Conservation (phyloP, 2,113 vertebrate species). For the Percopsis transmontana region DNA sequence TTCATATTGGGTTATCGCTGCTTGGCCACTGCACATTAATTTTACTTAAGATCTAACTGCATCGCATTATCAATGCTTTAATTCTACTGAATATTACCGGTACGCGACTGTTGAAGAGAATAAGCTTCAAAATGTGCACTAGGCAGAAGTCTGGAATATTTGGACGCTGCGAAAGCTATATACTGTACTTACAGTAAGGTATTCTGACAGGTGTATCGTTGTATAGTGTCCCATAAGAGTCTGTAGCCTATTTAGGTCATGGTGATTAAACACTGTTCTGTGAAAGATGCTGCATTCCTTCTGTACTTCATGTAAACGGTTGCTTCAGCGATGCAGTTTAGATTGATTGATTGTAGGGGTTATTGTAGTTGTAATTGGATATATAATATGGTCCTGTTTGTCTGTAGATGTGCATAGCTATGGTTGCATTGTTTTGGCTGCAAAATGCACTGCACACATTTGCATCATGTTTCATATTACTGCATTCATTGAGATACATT, state of each 20-base stretch:
- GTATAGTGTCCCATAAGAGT: slow-evolving; percentile 38
- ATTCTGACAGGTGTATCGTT: slow-evolving; percentile 27
- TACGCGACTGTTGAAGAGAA: not conserved
- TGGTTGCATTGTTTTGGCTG: not conserved
- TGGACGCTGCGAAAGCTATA: slow-evolving; percentile 11
- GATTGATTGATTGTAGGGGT: not conserved
- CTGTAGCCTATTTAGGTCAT: slow-evolving; percentile 52
- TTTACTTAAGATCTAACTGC: not conserved
- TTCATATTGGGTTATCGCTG: not conserved
- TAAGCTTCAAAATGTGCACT: slow-evolving; percentile 7
- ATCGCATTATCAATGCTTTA: not conserved
- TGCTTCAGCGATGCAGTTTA: not conserved
- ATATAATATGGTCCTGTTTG: not conserved
- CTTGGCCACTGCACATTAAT: not conserved
- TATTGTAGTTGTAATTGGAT: not conserved
- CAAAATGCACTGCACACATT: not conserved
- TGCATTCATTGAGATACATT: not conserved
- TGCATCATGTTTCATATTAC: not conserved
- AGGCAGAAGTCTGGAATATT: not conserved
- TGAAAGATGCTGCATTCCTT: slow-evolving; percentile 18
- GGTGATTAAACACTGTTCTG: slow-evolving; percentile 38
- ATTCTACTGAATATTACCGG: not conserved
- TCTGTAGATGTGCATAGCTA: not conserved
- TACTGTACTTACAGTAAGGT: not conserved
- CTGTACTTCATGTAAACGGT: not conserved